Base-by-base conservation (phyloP, 2,113 vertebrate genomes). In the Forbesichthys agassizii region DNA sequence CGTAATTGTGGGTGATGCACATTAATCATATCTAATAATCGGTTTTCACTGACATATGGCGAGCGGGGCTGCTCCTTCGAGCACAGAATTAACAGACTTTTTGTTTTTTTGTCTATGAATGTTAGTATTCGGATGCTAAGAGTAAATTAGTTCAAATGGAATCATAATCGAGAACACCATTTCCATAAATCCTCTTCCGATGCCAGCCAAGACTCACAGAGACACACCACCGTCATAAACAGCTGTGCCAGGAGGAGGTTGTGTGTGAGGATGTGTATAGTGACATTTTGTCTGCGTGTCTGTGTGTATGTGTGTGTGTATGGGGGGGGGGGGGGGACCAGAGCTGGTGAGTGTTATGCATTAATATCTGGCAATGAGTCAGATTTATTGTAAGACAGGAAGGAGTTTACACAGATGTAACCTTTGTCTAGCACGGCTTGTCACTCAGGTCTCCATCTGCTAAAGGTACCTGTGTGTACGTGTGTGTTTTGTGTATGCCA, bases 331-430 rank as follows among this genome's bases (percentile, higher is more conserved):
- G n/a, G n/a, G 57, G 73, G 46, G 82, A 75, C 68, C 66, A 66
- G 76, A 78, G 73, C 72, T 76, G 65, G 73, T 84, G 69, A 86
- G 74, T 86, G 69, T 89, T 80, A 83, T 86, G 83, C 82, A 85
- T 86, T 86, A 88, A 85, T 87, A 77, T 82, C 80, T 86, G 82
- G 73, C 80, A 76, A 70, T 66, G 80, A 75, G 77, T 77, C 79
- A 71, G 81, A 71, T 88, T 67, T 90, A 88, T n/a, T n/a, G n/a
- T n/a, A n/a, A n/a, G n/a, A n/a, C n/a, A n/a, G n/a, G n/a, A n/a
- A n/a, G n/a, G n/a, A n/a, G n/a, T 88, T 89, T 88, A 88, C 86
- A 89, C 86, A n/a, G 84, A 85, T 85, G 81, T 88, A 89, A 88
- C 86, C 85, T 86, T 83, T 81, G 68, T 76, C 72, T 86, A 85